Base-by-base conservation (phyloP, 1,140 invertebrate genomes). In the Maniola jurtina region DNA sequence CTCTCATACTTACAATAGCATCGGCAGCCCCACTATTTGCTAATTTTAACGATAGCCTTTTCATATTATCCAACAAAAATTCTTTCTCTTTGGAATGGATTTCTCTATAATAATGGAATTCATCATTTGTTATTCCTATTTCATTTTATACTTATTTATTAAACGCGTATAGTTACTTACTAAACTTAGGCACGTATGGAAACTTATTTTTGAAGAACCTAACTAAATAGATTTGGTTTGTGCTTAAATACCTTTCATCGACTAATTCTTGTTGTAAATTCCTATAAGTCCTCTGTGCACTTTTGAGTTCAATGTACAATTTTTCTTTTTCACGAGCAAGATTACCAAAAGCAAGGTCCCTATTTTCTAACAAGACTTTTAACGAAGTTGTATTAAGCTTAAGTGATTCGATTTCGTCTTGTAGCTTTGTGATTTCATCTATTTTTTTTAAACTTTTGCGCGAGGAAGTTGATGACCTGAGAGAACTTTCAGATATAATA, bases 271-370 rank as follows among this genome's bases (percentile, higher is more conserved):
- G 76, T 34, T 71, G 67, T 42, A 79, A 59, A 50, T 76, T 76
- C 65, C 70, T 70, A 33, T 70, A 72, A 13, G 65, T 71, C 59
- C 70, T 64, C 60, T 76, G 74, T 7, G 57, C 55, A 40, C 50
- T 68, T 66, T 76, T 79, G 11, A 76, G 55, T 66, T 76, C 74
- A 34, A 72, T 56, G 34, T 71, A 71, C 40, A 79, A 56, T 68
- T 79, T 79, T 64, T 79, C 72, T 64, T 79, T 79, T 66, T 76
- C 76, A 40, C 72, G 65, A 9, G 76, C 72, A 34, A 79, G 47
- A 10, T 64, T 74, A 6, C 61, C 72, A 61, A 79, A 74, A 13
- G 74, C 72, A 25, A 58, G 66, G 16, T 79, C 76, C 59, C 68
- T 67, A 66, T 62, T 74, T 68, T 77, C 75, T 59, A 79, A 47